A percentile compares a stretch with the other conserved stretches of the same genome.
phyloP scores from a whole-genome alignment of 1,140 invertebrate genomes.

The Melanaphis sacchari region DNA sequence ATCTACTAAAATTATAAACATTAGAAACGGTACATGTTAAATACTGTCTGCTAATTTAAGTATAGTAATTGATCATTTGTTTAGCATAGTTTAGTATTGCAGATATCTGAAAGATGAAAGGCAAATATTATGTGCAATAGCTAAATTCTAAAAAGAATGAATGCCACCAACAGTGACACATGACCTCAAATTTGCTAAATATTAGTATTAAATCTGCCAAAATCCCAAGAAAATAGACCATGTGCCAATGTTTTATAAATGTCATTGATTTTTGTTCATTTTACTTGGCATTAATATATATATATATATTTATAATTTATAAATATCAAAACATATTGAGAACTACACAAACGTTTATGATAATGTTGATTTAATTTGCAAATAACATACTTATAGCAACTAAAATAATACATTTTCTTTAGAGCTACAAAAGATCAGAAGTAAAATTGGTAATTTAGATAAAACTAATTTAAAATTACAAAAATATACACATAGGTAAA shows the following conservation, averaged over 20 bases:
- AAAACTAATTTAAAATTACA: background rate
- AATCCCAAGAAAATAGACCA: background rate
- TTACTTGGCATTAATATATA: slow-evolving; percentile 16
- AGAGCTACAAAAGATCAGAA: background rate
- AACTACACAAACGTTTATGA: background rate
- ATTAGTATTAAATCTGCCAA: slow-evolving; percentile 39
- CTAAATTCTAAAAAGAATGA: background rate
- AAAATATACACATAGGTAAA: background rate
- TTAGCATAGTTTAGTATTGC: background rate
- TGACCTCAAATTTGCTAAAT: slow-evolving; percentile 33
- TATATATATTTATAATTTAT: background rate
- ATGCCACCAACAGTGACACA: slow-evolving; percentile 19
- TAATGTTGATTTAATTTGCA: background rate
- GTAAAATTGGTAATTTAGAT: background rate
- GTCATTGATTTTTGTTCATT: slow-evolving; percentile 37
- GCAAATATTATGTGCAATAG: slow-evolving; percentile 18
- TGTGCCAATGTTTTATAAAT: slow-evolving; percentile 29
- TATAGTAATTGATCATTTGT: background rate
- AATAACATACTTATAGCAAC: background rate
- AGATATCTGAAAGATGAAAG: background rate
- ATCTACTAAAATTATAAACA: background rate
- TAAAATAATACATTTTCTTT: too few relatives aligned
- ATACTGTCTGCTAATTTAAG: background rate
- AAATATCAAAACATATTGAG: background rate
- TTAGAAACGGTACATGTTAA: background rate